phyloP scores from a whole-genome alignment of 2,888 invertebrate genomes.

The Pocota personata region DNA sequence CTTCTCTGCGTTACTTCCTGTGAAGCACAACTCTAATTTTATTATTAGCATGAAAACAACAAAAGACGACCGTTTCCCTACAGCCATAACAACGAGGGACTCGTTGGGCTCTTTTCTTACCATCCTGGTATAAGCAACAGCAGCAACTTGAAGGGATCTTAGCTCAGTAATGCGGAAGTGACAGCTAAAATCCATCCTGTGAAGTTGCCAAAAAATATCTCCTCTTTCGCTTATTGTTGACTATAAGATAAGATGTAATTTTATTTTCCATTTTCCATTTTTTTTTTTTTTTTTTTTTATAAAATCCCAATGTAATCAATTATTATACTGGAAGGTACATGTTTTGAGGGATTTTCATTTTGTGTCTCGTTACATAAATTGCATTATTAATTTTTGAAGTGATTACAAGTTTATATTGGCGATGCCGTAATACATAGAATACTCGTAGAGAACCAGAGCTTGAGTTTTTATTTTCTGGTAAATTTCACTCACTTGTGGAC shows the following conservation, averaged over 20 bases:
- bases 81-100: background rate
- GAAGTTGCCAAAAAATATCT: background rate
- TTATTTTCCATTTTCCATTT: background rate
- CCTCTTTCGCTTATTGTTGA: background rate
- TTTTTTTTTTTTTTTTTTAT: background rate
- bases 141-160: slow-evolving; percentile 7
- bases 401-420: background rate
- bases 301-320: slow-evolving; percentile 6
- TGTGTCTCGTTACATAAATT: background rate
- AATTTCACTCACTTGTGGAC: background rate
- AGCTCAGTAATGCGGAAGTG: slow-evolving; percentile 9
- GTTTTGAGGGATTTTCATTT: background rate
- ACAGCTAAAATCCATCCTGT: background rate
- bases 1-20: background rate
- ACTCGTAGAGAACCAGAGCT: background rate
- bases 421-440: background rate
- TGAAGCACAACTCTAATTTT: background rate
- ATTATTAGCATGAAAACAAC: slow-evolving; percentile 17
- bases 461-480: background rate
- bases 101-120: background rate
- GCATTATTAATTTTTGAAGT: slow-evolving; percentile 6
- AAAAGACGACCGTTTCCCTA: slow-evolving; percentile 1
- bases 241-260: background rate
- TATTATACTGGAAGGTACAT: background rate
- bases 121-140: background rate